phyloP scores from a whole-genome alignment of 2,888 invertebrate genomes.

The Timandra comae region DNA sequence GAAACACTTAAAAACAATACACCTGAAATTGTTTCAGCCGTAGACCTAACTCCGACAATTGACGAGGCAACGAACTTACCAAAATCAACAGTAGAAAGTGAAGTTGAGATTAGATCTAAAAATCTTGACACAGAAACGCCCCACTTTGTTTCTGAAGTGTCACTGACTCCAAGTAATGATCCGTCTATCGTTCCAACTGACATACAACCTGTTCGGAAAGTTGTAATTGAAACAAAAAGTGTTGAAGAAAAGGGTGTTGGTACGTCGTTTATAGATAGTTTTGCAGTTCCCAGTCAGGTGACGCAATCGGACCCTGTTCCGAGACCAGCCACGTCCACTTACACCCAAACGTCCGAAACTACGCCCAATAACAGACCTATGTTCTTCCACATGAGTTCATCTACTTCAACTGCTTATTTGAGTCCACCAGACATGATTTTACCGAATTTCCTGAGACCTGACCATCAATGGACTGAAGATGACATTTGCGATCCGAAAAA shows the following conservation, averaged over 20 bases:
- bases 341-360: slow-evolving; percentile 53
- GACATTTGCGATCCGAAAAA: slow-evolving; percentile 28
- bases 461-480: slow-evolving; percentile 28
- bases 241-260: slow-evolving; percentile 34
- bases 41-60: too few relatives aligned
- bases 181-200: too few relatives aligned
- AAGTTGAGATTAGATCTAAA: too few relatives aligned
- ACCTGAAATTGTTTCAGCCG: too few relatives aligned
- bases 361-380: slow-evolving; percentile 48
- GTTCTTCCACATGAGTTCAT: slow-evolving; percentile 64
- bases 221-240: slow-evolving; percentile 19
- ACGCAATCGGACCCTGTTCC: slow-evolving; percentile 27
- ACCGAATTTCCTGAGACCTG: slow-evolving; percentile 44
- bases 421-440: slow-evolving; percentile 67
- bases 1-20: slow-evolving; percentile 6
- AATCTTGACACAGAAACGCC: too few relatives aligned
- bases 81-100: too few relatives aligned
- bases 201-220: too few relatives aligned
- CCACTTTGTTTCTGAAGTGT: too few relatives aligned
- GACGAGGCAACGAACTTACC: too few relatives aligned
- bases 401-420: slow-evolving; percentile 71
- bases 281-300: slow-evolving; percentile 22
- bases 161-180: too few relatives aligned
- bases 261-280: slow-evolving; percentile 32
- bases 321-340: slow-evolving; percentile 48